Conservation (phyloP, 2,797 vertebrate species). For the Odontamblyopus rebecca region DNA sequence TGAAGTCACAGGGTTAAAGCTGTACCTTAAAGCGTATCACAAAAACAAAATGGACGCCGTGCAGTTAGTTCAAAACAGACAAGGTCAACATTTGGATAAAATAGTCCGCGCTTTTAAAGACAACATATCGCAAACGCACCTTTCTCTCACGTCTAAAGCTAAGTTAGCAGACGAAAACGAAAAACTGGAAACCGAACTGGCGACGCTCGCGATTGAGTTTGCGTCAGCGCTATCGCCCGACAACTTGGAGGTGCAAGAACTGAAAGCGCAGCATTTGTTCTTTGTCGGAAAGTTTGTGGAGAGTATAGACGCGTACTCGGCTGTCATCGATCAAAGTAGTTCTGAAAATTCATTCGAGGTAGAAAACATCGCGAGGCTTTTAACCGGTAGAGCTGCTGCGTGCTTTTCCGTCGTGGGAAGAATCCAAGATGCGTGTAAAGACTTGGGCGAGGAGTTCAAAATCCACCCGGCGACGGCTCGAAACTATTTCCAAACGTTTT, state of each 20-base stretch:
- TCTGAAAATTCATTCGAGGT: constrained; percentile 21
- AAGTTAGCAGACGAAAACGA: constrained; percentile 19
- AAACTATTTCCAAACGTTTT: constrained; percentile 76
- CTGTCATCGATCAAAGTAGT: constrained; percentile 51
- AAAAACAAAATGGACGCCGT: constrained; percentile 62
- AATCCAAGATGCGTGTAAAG: constrained; percentile 70
- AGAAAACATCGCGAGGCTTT: constrained; percentile 70
- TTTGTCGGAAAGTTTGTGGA: constrained; percentile 72
- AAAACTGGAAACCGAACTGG: constrained; percentile 27
- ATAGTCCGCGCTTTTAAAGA: constrained; percentile 74
- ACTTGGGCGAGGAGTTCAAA: constrained; percentile 84
- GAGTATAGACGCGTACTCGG: constrained; percentile 74
- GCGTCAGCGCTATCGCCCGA: constrained; percentile 75
- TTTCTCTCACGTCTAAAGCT: constrained; percentile 25
- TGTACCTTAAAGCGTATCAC: constrained; percentile 84
- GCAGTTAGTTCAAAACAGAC: constrained; percentile 75
- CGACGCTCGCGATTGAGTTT: constrained; percentile 68
- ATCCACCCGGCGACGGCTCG: constrained; percentile 75
- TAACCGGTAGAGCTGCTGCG: constrained; percentile 83
- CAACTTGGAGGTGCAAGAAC: constrained; percentile 62
- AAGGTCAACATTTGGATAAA: constrained; percentile 78
- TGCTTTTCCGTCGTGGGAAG: constrained; percentile 77
- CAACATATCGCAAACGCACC: constrained; percentile 44
- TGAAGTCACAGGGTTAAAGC: constrained; percentile 60
- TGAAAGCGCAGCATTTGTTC: constrained; percentile 76